Conservation (phyloP, 2,797 vertebrate genomes). For the Aldrovandia affinis region DNA sequence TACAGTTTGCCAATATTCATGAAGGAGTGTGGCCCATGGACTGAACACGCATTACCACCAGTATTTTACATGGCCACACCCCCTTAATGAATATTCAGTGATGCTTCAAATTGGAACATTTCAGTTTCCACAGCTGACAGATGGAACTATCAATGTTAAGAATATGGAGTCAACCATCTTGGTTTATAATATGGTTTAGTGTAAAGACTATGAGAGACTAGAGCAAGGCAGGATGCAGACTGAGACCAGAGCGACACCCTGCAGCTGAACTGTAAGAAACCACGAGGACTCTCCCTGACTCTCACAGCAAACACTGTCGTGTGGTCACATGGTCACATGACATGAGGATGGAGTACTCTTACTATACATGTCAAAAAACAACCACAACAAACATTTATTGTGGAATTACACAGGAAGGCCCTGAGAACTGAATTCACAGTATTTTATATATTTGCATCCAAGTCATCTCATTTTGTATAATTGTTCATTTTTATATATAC, state of each 20-base stretch:
- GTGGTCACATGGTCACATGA: conserved; percentile 10
- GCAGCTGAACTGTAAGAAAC: not conserved
- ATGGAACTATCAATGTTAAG: not conserved
- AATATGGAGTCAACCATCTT: not conserved
- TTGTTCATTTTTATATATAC: not conserved
- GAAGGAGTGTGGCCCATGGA: not conserved
- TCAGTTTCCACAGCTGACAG: not conserved
- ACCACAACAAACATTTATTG: not conserved
- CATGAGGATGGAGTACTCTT: conserved; percentile 5
- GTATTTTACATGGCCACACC: not conserved
- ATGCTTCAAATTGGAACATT: not conserved
- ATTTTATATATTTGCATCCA: conserved; percentile 7
- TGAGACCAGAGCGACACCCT: not conserved
- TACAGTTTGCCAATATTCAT: not conserved
- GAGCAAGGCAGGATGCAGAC: not conserved
- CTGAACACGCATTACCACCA: not conserved
- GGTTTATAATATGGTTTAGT: not conserved
- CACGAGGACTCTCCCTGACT: not conserved
- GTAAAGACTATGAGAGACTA: not conserved
- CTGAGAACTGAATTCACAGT: not conserved
- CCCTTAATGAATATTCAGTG: not conserved
- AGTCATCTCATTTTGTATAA: conserved; percentile 27
- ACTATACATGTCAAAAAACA: not conserved
- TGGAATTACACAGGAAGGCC: not conserved
- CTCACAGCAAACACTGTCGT: not conserved